phyloP scores from a whole-genome alignment of 2,888 invertebrate genomes.

The Scaptodrosophila latifasciaeformis region DNA sequence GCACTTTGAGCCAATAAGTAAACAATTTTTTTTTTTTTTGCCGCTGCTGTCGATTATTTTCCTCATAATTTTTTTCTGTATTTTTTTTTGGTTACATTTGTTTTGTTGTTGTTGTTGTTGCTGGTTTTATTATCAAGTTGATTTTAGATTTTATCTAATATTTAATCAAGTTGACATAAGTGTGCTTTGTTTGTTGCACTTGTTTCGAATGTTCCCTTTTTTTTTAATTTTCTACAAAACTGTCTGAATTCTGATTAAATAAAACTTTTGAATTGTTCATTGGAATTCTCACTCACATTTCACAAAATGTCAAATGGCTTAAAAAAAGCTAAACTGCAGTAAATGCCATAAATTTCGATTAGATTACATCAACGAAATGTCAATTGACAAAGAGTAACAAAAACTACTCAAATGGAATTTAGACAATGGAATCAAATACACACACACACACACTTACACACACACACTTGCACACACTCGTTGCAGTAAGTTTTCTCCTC shows the following conservation, averaged over 20 bases:
- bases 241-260: conserved; percentile 22
- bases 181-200: conserved; percentile 60
- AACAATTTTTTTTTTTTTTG: conserved; percentile 12
- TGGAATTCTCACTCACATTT: conserved; percentile 10
- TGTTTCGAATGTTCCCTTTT: conserved; percentile 39
- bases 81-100: conserved; percentile 7
- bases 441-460: neutral
- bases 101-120: conserved; percentile 21
- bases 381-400: conserved; percentile 28
- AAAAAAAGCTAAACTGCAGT: conserved; percentile 38
- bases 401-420: too few relatives aligned
- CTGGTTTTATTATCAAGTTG: conserved; percentile 48
- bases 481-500: too few relatives aligned
- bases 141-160: conserved; percentile 63
- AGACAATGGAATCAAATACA: neutral
- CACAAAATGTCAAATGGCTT: conserved; percentile 12
- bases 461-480: neutral
- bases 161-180: conserved; percentile 63
- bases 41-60: conserved; percentile 53
- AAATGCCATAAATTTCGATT: conserved; percentile 64
- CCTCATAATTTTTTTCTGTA: conserved; percentile 1
- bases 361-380: conserved; percentile 66
- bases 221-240: conserved; percentile 24
- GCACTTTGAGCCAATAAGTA: conserved; percentile 15
- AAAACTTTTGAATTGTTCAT: conserved; percentile 11